phyloP scores from a whole-genome alignment of 2,113 vertebrate genomes.

The Coregonus clupeaformis region DNA sequence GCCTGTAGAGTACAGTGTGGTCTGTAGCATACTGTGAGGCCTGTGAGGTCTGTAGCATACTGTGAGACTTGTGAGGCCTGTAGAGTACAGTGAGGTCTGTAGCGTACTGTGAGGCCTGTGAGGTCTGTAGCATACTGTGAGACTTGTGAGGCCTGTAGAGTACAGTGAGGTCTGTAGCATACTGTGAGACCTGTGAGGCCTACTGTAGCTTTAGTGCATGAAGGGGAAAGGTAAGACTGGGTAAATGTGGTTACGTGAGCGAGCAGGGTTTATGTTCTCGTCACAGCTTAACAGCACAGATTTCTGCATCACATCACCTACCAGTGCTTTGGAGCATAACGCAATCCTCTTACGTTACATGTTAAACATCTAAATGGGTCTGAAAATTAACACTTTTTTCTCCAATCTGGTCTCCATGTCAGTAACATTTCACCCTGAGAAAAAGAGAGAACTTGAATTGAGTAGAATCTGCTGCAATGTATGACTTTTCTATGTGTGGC shows the following conservation, averaged over 20 bases:
- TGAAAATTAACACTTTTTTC: not conserved
- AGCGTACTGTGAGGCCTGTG: too few species aligned
- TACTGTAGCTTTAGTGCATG: not conserved
- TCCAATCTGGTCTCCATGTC: constrained; percentile 11
- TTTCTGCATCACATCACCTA: not conserved
- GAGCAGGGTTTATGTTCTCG: constrained; percentile 19
- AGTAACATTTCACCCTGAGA: not conserved
- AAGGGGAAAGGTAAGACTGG: constrained; percentile 4
- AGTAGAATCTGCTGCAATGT: not conserved
- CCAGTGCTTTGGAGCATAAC: not conserved
- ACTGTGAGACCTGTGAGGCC: too few species aligned
- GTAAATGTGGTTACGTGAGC: constrained; percentile 13
- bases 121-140: too few species aligned
- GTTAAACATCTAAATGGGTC: not conserved
- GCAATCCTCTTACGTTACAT: not conserved
- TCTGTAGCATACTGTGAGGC: too few species aligned
- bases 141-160: too few species aligned
- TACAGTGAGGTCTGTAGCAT: too few species aligned
- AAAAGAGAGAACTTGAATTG: not conserved
- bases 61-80: too few species aligned
- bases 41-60: too few species aligned
- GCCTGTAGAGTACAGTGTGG: too few species aligned
- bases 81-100: too few species aligned
- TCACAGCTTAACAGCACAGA: constrained; percentile 15
- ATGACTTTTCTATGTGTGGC: not conserved